These are phyloP conservation scores for Aspidoscelis tigris DNA, from an alignment of 2,113 vertebrate genomes.

Conservation along the genomic window DNA sequence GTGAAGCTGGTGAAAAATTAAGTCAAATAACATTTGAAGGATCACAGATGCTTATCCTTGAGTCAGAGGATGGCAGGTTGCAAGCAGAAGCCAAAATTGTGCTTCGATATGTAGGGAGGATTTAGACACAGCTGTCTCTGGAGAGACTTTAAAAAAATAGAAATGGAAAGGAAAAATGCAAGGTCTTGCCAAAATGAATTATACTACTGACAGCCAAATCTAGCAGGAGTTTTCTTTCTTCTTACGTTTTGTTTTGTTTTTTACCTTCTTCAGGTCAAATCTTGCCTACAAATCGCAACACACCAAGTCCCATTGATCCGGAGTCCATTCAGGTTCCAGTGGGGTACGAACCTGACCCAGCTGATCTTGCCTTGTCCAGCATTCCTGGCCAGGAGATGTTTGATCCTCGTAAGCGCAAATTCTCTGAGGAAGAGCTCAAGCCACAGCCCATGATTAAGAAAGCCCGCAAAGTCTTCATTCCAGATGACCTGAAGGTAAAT, in stretches of 20 bases:
- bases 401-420: slow-evolving; percentile 96
- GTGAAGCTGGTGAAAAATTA: neutral
- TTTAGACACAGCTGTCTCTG: neutral
- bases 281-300: slow-evolving; percentile 86
- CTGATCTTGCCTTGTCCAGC: slow-evolving; percentile 96
- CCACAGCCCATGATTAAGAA: slow-evolving; percentile 99
- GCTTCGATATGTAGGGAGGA: neutral
- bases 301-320: slow-evolving; percentile 95
- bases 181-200: neutral
- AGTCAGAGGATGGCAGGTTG: neutral
- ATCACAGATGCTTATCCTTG: no score
- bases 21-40: neutral
- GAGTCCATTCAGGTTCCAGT: slow-evolving; percentile 94
- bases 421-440: slow-evolving; percentile 95
- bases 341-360: slow-evolving; percentile 93
- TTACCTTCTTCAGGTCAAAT: slow-evolving; percentile 76
- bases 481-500: slow-evolving; percentile 96
- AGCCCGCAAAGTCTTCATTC: slow-evolving; percentile 96
- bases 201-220: neutral
- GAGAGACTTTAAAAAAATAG: neutral
- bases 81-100: neutral
- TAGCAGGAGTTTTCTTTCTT: fast-evolving
- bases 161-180: neutral
- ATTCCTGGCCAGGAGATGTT: slow-evolving; percentile 98
- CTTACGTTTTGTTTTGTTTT: neutral